Evolutionary conservation across 2,113 vertebrate genomes (phyloP).

Genomic region (Beaufortia kweichowensis): DNA sequence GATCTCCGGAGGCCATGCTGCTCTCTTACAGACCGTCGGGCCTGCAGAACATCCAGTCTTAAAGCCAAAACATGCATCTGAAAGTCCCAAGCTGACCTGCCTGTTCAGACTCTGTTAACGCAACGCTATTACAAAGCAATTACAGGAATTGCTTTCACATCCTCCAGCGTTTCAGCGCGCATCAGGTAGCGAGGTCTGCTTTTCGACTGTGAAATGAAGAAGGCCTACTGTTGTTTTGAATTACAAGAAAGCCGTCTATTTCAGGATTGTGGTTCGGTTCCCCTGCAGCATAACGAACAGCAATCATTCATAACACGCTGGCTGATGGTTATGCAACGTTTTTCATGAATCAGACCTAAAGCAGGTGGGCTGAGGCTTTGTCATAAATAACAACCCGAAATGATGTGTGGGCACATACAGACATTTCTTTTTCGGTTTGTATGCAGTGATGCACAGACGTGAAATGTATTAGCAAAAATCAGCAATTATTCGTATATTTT

Average conservation of each 20-base stretch:
- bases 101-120: neutral
- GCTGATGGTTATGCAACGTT: constrained; percentile 22
- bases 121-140: neutral
- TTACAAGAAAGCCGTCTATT: constrained; percentile 30
- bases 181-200: neutral
- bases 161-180: constrained; percentile 7
- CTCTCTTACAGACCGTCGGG: neutral
- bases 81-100: neutral
- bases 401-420: constrained; percentile 16
- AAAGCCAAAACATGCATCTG: constrained; percentile 20
- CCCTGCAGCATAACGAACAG: constrained; percentile 40
- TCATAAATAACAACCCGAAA: constrained; percentile 27
- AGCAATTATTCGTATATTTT: neutral
- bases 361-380: constrained; percentile 33
- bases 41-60: constrained; percentile 9
- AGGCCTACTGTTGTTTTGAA: constrained; percentile 16
- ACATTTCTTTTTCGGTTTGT: neutral
- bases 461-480: neutral
- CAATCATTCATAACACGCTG: constrained; percentile 42
- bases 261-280: constrained; percentile 27
- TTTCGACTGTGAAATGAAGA: neutral
- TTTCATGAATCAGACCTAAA: constrained; percentile 34
- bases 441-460: neutral
- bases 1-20: constrained; percentile 11
- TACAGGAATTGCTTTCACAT: neutral